Evolutionary conservation across 2,888 invertebrate species (phyloP).

Genomic region (Drosophila phalerata): DNA sequence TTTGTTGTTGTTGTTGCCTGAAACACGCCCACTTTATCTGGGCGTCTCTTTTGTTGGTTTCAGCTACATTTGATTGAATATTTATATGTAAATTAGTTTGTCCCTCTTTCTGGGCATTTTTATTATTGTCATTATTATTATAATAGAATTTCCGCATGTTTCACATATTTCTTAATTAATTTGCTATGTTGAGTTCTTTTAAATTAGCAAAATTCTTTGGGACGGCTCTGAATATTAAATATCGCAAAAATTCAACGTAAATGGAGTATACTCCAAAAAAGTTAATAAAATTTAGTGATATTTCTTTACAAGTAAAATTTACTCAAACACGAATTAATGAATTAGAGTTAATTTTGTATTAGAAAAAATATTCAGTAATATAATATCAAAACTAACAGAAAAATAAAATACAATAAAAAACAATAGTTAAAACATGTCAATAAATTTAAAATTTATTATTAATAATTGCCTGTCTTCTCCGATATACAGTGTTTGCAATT

Average conservation of each 20-base stretch:
- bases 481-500: too few relatives aligned
- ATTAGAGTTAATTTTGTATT: too few relatives aligned
- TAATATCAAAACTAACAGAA: too few relatives aligned
- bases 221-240: background rate
- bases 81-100: conserved; percentile 66
- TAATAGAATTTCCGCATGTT: conserved; percentile 15
- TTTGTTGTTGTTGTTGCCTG: conserved; percentile 25
- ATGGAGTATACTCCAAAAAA: too few relatives aligned
- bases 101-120: conserved; percentile 20
- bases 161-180: conserved; percentile 35
- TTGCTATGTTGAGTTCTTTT: background rate
- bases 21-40: conserved; percentile 50
- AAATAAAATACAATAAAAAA: too few relatives aligned
- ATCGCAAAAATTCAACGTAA: background rate
- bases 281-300: too few relatives aligned
- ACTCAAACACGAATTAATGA: too few relatives aligned
- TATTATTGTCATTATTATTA: conserved; percentile 29
- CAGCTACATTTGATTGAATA: conserved; percentile 65
- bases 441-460: too few relatives aligned
- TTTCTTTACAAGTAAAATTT: too few relatives aligned
- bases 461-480: too few relatives aligned
- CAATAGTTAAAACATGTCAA: too few relatives aligned
- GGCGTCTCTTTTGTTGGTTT: conserved; percentile 36
- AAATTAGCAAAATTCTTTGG: background rate
- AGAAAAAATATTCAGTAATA: too few relatives aligned